These are phyloP conservation scores for Silurus lanzhouensis DNA, from an alignment of 2,797 vertebrate genomes.

Conservation along the genomic window DNA sequence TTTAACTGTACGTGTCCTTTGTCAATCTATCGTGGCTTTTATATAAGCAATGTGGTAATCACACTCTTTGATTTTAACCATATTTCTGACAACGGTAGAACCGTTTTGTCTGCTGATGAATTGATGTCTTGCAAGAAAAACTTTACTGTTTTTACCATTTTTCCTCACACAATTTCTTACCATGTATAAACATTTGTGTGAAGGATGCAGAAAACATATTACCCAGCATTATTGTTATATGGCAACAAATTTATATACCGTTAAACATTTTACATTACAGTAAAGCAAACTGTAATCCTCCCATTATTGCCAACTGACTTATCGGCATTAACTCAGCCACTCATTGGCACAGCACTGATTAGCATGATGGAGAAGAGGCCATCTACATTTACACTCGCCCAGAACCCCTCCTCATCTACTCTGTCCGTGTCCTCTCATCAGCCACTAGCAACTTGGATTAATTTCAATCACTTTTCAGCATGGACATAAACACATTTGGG, in stretches of 20 bases:
- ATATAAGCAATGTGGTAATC: not conserved
- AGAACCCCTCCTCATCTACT: conserved; percentile 44
- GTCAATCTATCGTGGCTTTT: not conserved
- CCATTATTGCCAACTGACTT: conserved; percentile 44
- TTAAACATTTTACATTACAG: conserved; percentile 27
- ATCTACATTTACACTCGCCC: conserved; percentile 44
- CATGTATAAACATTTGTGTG: not conserved
- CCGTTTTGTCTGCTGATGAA: not conserved
- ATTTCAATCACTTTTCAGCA: conserved; percentile 56
- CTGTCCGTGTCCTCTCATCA: conserved; percentile 48
- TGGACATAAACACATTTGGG: conserved; percentile 51
- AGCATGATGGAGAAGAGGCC: conserved; percentile 49
- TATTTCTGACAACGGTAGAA: not conserved
- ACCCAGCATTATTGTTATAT: not conserved
- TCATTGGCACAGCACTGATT: conserved; percentile 52
- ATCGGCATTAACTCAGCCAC: conserved; percentile 19
- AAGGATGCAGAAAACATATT: not conserved
- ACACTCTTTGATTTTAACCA: not conserved
- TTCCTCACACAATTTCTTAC: not conserved
- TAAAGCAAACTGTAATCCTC: conserved; percentile 37
- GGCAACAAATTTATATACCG: not conserved
- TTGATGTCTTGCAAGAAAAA: not conserved
- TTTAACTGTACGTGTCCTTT: not conserved
- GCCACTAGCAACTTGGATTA: conserved; percentile 50
- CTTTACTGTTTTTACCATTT: not conserved